Conservation (phyloP, 2,113 vertebrate genomes). For the Tachysurus vachellii region DNA sequence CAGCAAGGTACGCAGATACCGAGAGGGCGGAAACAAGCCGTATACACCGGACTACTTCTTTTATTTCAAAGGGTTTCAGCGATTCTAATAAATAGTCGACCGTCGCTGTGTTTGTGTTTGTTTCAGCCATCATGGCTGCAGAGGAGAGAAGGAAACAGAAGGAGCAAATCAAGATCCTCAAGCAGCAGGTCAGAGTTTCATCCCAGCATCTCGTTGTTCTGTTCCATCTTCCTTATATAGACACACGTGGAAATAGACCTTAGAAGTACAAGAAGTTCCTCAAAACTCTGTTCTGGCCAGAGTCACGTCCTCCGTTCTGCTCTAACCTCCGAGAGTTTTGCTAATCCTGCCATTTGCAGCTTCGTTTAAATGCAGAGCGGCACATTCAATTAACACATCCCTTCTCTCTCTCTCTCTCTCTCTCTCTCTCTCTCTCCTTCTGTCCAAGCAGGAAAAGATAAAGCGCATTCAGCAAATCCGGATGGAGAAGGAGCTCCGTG, state of each 20-base stretch:
- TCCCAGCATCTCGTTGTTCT: no score
- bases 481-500: slow-evolving; percentile 98
- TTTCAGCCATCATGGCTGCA: slow-evolving; percentile 94
- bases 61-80: neutral
- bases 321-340: slow-evolving; percentile 3
- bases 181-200: slow-evolving; percentile 87
- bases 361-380: slow-evolving; percentile 54
- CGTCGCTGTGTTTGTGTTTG: neutral
- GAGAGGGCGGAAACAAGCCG: neutral
- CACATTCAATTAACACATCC: slow-evolving; percentile 55
- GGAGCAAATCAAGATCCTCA: slow-evolving; percentile 98
- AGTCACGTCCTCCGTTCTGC: neutral
- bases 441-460: slow-evolving; percentile 89
- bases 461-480: slow-evolving; percentile 98
- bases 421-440: slow-evolving; percentile 41
- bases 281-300: neutral
- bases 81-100: neutral
- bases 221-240: no score
- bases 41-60: no score
- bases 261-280: neutral
- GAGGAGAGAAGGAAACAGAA: slow-evolving; percentile 97
- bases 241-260: neutral
- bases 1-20: slow-evolving; percentile 82
- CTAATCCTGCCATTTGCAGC: slow-evolving; percentile 35
- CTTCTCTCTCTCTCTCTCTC: slow-evolving; percentile 45